Evolutionary conservation across 1,140 invertebrate species (phyloP), one percentile per base, ranked within the genome.

Genomic region (Drosophila obscura): DNA sequence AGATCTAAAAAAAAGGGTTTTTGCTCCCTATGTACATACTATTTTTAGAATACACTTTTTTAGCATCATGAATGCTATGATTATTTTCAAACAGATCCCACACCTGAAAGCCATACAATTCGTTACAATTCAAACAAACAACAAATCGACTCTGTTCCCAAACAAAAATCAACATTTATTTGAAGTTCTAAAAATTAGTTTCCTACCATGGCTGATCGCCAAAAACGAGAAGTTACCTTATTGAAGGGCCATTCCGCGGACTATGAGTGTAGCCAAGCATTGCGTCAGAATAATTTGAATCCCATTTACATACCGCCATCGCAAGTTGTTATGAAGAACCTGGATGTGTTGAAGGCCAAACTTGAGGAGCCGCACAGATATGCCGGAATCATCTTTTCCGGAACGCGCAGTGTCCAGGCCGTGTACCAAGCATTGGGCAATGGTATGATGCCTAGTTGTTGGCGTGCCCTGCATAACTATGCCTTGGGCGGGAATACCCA

Each of bases 391-490:
- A 90, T 93, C 48, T 76, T 93, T 16, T 92, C 92, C 0, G 92
- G 92, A 16, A 92, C 93, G 0, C 72, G 93, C 13, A 92, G 92
- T n/a, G 90, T 93, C 3, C 92, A 93, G 43, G 92, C 93, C 1
- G 88, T 92, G 0, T 88, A 1, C 82, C 87, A 61, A 82, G 92
- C 77, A 87, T 89, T 93, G 71, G 90, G 51, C 0, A 58, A 53
- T n/a, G 85, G 91, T 2, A 77, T 90, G 0, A 82, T 92, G 35
- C 92, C 91, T 35, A 85, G 76, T 3, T 64, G 90, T 59, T 93
- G 93, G 93, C 92, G 84, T 28, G 65, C 87, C 0, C 90, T 91
- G 22, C 84, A 72, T 53, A 78, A 93, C 6, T 93, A 93, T 73
- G 91, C 92, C 2, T 85, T 93, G n/a, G 93, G 93, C 2, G 92